Conservation (phyloP, 2,797 vertebrate genomes). For the Acipenser oxyrinchus region DNA sequence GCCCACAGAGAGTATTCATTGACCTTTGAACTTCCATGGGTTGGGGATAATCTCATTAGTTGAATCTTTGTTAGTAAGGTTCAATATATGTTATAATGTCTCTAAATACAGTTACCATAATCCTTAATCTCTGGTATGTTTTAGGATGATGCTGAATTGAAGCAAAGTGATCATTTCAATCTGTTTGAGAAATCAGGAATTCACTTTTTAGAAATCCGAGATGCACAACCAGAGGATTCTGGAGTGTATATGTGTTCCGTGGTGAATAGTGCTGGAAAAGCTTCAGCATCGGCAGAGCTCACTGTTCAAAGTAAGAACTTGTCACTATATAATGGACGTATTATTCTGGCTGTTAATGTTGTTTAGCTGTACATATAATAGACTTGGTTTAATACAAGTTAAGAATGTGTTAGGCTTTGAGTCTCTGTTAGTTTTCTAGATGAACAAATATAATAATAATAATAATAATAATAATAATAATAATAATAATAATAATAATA, state of each 20-base stretch:
- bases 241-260: conserved; percentile 72
- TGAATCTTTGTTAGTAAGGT: not conserved
- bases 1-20: too few species aligned
- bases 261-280: conserved; percentile 67
- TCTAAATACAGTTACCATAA: not conserved
- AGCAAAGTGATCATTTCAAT: conserved; percentile 51
- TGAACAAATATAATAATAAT: too few species aligned
- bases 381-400: too few species aligned
- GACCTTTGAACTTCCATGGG: too few species aligned
- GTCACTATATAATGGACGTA: too few species aligned
- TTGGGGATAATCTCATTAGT: not conserved
- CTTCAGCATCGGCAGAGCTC: conserved; percentile 65
- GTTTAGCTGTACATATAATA: too few species aligned
- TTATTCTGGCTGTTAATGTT: too few species aligned
- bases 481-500: too few species aligned
- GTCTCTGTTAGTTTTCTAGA: too few species aligned
- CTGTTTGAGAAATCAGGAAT: conserved; percentile 74
- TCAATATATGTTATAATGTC: not conserved
- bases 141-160: conserved; percentile 65
- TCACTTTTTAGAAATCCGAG: conserved; percentile 77
- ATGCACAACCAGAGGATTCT: conserved; percentile 55
- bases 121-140: not conserved
- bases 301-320: conserved; percentile 64
- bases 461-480: too few species aligned
- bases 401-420: too few species aligned